These are phyloP conservation scores for Sminthurinus aureus DNA, from an alignment of 2,888 invertebrate genomes.

Conservation along the genomic window DNA sequence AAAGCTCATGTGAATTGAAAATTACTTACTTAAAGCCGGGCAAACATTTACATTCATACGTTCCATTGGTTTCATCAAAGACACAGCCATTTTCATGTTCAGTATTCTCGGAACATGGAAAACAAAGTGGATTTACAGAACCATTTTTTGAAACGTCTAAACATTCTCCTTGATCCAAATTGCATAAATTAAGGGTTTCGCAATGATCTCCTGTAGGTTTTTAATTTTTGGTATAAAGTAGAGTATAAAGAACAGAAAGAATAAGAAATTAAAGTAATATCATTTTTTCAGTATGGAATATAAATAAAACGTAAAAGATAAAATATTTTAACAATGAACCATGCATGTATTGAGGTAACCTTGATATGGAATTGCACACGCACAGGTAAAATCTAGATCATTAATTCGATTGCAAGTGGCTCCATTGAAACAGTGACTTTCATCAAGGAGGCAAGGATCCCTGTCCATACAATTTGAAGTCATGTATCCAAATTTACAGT, in stretches of 20 bases:
- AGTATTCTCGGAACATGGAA: constrained; percentile 14
- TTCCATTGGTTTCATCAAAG: neutral
- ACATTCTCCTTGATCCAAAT: constrained; percentile 20
- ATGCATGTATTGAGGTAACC: no score
- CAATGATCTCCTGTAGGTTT: constrained; percentile 35
- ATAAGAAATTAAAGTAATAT: no score
- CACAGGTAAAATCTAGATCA: constrained; percentile 31
- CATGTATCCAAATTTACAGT: constrained; percentile 25
- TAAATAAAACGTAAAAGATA: no score
- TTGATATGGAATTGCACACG: constrained; percentile 25
- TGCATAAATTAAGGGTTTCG: constrained; percentile 22
- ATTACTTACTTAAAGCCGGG: no score
- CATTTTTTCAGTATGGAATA: no score
- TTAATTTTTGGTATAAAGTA: no score
- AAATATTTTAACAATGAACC: no score
- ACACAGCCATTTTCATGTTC: neutral
- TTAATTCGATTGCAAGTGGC: constrained; percentile 33
- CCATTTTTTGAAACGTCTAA: neutral
- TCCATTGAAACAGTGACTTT: constrained; percentile 31
- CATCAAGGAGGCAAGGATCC: constrained; percentile 26
- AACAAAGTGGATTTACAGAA: constrained; percentile 1
- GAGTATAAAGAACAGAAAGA: no score
- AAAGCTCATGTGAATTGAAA: no score
- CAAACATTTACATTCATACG: constrained; percentile 19
- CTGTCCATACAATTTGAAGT: constrained; percentile 27